A percentile compares a stretch with the other conserved stretches of the same genome.
These are phyloP conservation scores for Priocnemis perturbator DNA, from an alignment of 2,888 invertebrate species.

Conservation along the genomic window DNA sequence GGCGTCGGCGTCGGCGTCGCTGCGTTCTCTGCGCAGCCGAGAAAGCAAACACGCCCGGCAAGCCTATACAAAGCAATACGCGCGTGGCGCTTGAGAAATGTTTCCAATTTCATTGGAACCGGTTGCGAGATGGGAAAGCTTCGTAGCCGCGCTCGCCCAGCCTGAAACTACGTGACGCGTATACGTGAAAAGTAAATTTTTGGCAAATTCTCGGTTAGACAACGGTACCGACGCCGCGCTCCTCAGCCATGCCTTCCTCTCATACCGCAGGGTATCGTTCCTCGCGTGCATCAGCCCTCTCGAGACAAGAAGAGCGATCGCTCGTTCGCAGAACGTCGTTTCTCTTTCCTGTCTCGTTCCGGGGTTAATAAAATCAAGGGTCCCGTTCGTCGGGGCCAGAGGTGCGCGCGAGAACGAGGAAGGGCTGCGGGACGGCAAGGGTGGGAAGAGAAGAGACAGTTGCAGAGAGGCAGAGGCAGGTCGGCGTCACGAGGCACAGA, in stretches of 20 bases:
- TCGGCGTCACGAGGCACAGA: constrained; percentile 27
- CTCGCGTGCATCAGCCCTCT: constrained; percentile 1
- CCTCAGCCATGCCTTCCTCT: constrained; percentile 2
- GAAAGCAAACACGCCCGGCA: background rate
- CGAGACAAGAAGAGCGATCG: background rate
- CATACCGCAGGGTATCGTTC: constrained; percentile 7
- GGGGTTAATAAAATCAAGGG: constrained; percentile 68
- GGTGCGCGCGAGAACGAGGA: background rate
- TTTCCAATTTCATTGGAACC: constrained; percentile 73
- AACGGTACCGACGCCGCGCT: background rate
- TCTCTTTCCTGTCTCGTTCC: constrained; percentile 53
- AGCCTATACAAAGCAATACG: constrained; percentile 3
- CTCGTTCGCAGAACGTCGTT: constrained; percentile 48
- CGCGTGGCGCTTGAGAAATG: constrained; percentile 67
- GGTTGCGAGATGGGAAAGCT: constrained; percentile 60
- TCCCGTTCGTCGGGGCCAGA: background rate
- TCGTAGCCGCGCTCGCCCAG: constrained; percentile 39
- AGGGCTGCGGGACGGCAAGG: constrained; percentile 16
- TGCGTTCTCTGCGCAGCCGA: no score
- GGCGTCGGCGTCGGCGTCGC: no score
- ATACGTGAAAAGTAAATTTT: constrained; percentile 58
- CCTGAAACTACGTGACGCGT: constrained; percentile 70
- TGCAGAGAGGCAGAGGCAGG: constrained; percentile 12
- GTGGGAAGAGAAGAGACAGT: constrained; percentile 11
- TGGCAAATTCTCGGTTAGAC: constrained; percentile 54